Base-by-base conservation (phyloP, 2,113 vertebrate species). In the Clarias macrocephalus region DNA sequence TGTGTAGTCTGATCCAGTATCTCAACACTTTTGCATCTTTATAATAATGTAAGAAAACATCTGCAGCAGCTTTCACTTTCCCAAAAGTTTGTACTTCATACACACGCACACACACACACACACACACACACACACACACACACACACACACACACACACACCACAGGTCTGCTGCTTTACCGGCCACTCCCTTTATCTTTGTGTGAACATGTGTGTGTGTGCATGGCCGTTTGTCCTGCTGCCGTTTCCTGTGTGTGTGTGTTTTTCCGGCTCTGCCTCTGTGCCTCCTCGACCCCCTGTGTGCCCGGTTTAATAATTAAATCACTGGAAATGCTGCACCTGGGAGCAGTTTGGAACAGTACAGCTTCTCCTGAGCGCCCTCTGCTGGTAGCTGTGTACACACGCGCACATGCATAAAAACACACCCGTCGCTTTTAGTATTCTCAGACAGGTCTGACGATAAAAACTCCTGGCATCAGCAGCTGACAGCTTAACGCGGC, bases 221-320 rank as follows among this genome's bases (percentile, higher is more conserved):
- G 65, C 59, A 65, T 73, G 57, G 28, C 57, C 90, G 76, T 89
- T 70, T 86, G 80, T 86, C 82, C 62, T 87, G 72, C 56, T 85
- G 82, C 82, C 80, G 73, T 77, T 87, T 81, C 87, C 60, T 72
- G 70, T 88, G 79, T 82, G 54, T 87, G 76, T 85, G 65, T 87
- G 84, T 84, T 79, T 89, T 65, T 89, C 85, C 86, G 83, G 82
- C 54, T 82, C 81, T 85, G 85, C 81, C 70, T 76, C 76, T 84
- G 82, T 84, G 80, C 82, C 81, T 87, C 73, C 52, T 13, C 13
- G 79, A 59, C 87, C 73, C 86, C 83, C 86, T 87, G 82, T 73
- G 87, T 72, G 62, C 60, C 65, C 72, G 63, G 87, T 84, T 89
- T 88, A 86, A 89, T 90, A 84, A 89, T 92, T 81, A 89, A 90